Evolutionary conservation across 2,797 vertebrate species (phyloP).

Genomic region (Coranthus polyacanthus): DNA sequence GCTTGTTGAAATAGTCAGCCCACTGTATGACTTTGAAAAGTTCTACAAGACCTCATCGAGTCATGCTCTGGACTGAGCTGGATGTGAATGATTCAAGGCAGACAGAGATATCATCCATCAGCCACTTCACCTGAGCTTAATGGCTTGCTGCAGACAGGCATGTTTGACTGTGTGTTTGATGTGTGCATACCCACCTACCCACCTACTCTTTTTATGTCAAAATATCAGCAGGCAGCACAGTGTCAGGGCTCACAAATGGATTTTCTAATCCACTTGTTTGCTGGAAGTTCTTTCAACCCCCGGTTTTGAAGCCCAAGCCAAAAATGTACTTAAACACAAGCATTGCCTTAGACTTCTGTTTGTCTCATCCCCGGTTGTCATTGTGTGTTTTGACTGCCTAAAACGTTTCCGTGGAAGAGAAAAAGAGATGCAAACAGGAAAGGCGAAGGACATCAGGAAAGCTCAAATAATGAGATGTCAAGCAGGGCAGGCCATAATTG

Average conservation of each 20-base stretch:
- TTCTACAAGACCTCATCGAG: conserved; percentile 65
- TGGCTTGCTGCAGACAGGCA: conserved; percentile 67
- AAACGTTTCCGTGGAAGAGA: conserved; percentile 57
- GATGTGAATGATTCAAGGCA: conserved; percentile 61
- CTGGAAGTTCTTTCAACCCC: conserved; percentile 74
- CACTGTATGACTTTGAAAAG: conserved; percentile 74
- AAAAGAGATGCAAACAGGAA: conserved; percentile 50
- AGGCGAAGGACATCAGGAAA: conserved; percentile 77
- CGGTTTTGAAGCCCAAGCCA: conserved; percentile 77
- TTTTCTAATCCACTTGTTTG: conserved; percentile 84
- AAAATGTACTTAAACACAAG: conserved; percentile 81
- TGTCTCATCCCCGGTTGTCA: conserved; percentile 56
- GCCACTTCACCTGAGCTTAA: conserved; percentile 76
- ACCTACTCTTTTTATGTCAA: conserved; percentile 73
- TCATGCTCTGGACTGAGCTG: conserved; percentile 60
- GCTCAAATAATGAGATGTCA: conserved; percentile 84
- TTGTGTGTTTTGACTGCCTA: conserved; percentile 65
- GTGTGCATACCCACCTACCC: conserved; percentile 64
- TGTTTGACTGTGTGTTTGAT: conserved; percentile 73
- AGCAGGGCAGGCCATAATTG: conserved; percentile 80
- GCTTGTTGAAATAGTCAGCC: conserved; percentile 30
- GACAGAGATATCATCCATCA: conserved; percentile 76
- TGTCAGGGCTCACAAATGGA: conserved; percentile 79
- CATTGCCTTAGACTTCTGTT: conserved; percentile 62
- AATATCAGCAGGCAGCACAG: conserved; percentile 73